phyloP scores from a whole-genome alignment of 2,113 vertebrate species.

The Pardalotus punctatus region DNA sequence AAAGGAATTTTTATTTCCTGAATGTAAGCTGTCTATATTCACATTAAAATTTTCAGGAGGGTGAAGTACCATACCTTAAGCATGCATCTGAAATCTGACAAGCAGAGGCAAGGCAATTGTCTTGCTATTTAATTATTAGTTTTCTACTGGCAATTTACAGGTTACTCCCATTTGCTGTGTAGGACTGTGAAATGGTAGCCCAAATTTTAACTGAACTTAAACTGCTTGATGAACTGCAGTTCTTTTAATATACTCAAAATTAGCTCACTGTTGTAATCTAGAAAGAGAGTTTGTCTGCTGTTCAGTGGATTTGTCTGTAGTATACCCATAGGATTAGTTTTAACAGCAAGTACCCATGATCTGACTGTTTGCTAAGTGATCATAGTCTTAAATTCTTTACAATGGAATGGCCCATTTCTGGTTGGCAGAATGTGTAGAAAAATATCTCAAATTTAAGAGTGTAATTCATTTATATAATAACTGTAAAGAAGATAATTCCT shows the following conservation, averaged over 20 bases:
- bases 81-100: constrained; percentile 41
- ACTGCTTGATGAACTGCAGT: neutral
- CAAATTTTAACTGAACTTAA: constrained; percentile 5
- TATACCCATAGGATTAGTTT: neutral
- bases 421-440: neutral
- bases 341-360: neutral
- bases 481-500: neutral
- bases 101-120: constrained; percentile 37
- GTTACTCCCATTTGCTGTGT: constrained; percentile 17
- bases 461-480: neutral
- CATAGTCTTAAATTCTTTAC: neutral
- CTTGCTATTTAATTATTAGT: constrained; percentile 51
- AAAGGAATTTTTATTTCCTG: constrained; percentile 40
- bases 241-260: neutral
- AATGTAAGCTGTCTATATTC: constrained; percentile 40
- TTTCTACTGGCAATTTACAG: constrained; percentile 16
- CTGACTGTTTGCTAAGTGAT: neutral
- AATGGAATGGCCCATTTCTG: neutral
- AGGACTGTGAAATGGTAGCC: constrained; percentile 4
- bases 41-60: constrained; percentile 33
- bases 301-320: neutral
- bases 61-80: constrained; percentile 38
- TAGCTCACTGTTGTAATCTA: neutral
- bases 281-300: neutral
- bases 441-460: neutral